Conservation (phyloP, 2,797 vertebrate genomes). For the Siniperca undulata region DNA sequence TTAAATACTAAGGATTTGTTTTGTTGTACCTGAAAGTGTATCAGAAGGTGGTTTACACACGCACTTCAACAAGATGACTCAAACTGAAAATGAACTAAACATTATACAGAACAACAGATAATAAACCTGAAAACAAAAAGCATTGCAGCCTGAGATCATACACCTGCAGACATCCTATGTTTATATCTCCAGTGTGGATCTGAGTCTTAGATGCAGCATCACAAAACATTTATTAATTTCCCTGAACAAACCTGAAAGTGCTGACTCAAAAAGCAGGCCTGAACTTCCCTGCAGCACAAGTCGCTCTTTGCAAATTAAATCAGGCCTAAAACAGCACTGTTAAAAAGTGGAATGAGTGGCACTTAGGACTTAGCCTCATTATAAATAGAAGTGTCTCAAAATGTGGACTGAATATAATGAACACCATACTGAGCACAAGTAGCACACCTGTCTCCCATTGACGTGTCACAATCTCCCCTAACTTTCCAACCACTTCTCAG, state of each 20-base stretch:
- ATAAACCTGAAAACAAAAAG: neutral
- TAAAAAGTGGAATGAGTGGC: slow-evolving; percentile 32
- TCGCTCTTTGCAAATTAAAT: slow-evolving; percentile 37
- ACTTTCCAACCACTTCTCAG: slow-evolving; percentile 23
- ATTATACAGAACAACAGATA: neutral
- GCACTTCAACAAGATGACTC: neutral
- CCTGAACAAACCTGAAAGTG: slow-evolving; percentile 35
- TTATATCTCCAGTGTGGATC: neutral
- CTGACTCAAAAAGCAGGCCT: slow-evolving; percentile 26
- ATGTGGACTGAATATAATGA: slow-evolving; percentile 43
- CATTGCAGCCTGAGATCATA: neutral
- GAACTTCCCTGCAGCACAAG: slow-evolving; percentile 18
- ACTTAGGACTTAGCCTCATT: slow-evolving; percentile 28
- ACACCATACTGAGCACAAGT: neutral
- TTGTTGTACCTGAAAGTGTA: neutral
- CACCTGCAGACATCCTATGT: slow-evolving; percentile 2
- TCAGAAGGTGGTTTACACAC: neutral
- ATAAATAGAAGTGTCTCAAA: slow-evolving; percentile 42
- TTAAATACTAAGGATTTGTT: neutral
- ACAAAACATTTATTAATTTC: slow-evolving; percentile 24
- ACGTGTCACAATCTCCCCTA: slow-evolving; percentile 36
- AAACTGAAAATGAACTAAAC: neutral
- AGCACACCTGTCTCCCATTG: slow-evolving; percentile 12
- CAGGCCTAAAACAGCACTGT: slow-evolving; percentile 27
- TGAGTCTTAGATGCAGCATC: slow-evolving; percentile 13